Evolutionary conservation across 2,888 invertebrate species (phyloP).

Genomic region (Leptinotarsa juncta): DNA sequence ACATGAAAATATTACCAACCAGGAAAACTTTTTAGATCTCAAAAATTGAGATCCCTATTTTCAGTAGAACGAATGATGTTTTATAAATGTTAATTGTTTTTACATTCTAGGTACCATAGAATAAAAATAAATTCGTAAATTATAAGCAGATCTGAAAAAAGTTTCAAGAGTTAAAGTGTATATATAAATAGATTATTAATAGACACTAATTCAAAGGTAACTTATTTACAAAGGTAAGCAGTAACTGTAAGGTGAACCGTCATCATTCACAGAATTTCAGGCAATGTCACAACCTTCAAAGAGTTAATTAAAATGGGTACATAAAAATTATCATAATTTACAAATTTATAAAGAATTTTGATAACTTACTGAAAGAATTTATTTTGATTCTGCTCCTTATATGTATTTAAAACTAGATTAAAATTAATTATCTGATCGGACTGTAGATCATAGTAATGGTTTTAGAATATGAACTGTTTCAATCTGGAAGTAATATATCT

Average conservation of each 20-base stretch:
- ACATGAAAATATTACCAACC: background rate
- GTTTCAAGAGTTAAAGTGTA: background rate
- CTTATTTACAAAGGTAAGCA: background rate
- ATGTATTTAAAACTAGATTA: no score
- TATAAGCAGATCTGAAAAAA: background rate
- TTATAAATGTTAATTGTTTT: no score
- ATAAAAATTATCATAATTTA: background rate
- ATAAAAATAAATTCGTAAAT: background rate
- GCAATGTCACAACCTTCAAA: constrained; percentile 31
- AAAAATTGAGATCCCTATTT: background rate
- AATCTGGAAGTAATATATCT: no score
- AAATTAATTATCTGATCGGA: no score
- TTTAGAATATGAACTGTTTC: no score
- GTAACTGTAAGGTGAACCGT: background rate
- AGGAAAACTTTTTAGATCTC: background rate
- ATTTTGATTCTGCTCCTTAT: no score
- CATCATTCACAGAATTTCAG: constrained; percentile 25
- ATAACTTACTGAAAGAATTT: no score
- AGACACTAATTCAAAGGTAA: background rate
- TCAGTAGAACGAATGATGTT: background rate
- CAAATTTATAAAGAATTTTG: no score
- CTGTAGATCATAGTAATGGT: no score
- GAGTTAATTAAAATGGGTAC: background rate
- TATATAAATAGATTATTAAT: background rate
- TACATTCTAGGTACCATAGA: no score